Base-by-base conservation (phyloP, 2,797 vertebrate species). In the Melanotaenia boesemani region DNA sequence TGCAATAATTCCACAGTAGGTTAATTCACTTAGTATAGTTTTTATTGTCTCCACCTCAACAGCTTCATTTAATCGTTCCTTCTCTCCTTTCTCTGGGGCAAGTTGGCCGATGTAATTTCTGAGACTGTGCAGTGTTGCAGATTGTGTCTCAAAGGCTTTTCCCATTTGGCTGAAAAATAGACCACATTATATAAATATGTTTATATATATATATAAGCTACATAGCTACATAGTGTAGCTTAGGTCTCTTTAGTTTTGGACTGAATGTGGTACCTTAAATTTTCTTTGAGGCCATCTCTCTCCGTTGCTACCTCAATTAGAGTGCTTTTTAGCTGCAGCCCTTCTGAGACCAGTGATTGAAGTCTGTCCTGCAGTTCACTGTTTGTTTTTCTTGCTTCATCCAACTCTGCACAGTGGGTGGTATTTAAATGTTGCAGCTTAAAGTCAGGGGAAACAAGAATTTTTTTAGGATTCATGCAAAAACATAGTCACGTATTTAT, bases 21-120 rank as follows among this genome's bases (percentile, higher is more conserved):
- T 80, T 79, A 66, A 86, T 82, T 70, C 26, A 64, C 81, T 91
- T 82, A 87, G 87, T 76, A 72, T 24, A 67, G 75, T 85, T 74
- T 84, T 68, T 77, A 64, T 65, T 58, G 72, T 73, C 68, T 76
- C 63, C 67, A 95, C 95, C 93, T 96, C 89, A 80, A 94, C 78
- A 11, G 88, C 76, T 81, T 91, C 83, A 67, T 82, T 91, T 78
- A 94, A 85, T 78, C 82, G 89, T 67, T 95, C 90, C 78, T 84
- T 90, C 77, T 93, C 90, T 75, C 84, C 89, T 81, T 84, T 91
- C 83, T 93, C 91, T n/a, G 93, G 92, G 78, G 85, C 69, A 37
- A 94, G 85, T 74, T 91, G 86, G 73, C 95, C 94, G 1, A 96
- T 95, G 91, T 96, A 96, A 83, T 85, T 93, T 79, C 94, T 91